Percentiles rank a stretch among this genome's conserved stretches.
phyloP scores from a whole-genome alignment of 2,113 vertebrate genomes.

The Micronycteris hirsuta region DNA sequence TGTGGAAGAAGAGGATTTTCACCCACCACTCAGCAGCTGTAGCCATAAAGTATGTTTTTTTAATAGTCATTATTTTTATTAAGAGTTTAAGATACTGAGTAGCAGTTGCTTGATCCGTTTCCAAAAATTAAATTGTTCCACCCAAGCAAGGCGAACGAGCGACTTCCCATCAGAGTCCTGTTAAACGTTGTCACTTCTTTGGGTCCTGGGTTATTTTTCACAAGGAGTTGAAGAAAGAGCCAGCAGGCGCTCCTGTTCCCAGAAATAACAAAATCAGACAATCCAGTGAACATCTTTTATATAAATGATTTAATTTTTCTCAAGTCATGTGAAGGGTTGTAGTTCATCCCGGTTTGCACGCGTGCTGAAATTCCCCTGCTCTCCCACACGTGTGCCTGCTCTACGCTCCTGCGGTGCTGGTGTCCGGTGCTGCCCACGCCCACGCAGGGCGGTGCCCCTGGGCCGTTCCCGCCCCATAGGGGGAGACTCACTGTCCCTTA shows the following conservation, averaged over 20 bases:
- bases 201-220: constrained; percentile 69
- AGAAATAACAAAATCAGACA: constrained; percentile 63
- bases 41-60: constrained; percentile 90
- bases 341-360: fast-evolving
- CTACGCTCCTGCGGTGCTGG: too few relatives aligned
- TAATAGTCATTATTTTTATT: constrained; percentile 74
- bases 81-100: constrained; percentile 71
- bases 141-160: constrained; percentile 62
- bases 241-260: constrained; percentile 39
- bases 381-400: background rate
- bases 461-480: background rate
- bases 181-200: constrained; percentile 66
- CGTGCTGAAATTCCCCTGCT: background rate
- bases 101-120: constrained; percentile 71
- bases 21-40: constrained; percentile 90
- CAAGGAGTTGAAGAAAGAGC: constrained; percentile 60
- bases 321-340: background rate
- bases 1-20: constrained; percentile 92
- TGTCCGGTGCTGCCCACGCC: background rate
- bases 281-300: constrained; percentile 32
- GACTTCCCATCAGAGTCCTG: constrained; percentile 60
- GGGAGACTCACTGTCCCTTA: background rate
- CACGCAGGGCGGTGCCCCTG: background rate
- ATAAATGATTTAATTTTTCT: constrained; percentile 43
- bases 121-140: constrained; percentile 69